A percentile compares a stretch with the other conserved stretches of the same genome.
phyloP scores from a whole-genome alignment of 2,797 vertebrate species.

The Nannoperca australis region DNA sequence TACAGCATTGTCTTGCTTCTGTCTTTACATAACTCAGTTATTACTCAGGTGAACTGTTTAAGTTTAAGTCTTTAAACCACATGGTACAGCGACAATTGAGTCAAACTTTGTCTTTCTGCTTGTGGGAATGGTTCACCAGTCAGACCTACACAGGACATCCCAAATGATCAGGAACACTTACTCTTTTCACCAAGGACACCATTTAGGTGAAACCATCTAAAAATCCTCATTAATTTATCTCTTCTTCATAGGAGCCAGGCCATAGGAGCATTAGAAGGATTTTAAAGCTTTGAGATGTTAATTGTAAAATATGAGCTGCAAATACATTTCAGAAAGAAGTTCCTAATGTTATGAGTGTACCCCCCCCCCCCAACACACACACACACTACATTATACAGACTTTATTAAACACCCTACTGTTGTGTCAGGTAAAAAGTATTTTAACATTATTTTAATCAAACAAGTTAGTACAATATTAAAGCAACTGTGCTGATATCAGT shows the following conservation, averaged over 20 bases:
- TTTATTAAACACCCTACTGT: not conserved
- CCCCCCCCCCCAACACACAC: not conserved
- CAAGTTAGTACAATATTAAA: not conserved
- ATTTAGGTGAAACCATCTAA: not conserved
- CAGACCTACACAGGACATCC: not conserved
- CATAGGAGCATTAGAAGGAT: not conserved
- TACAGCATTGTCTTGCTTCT: constrained; percentile 16
- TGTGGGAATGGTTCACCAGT: not conserved
- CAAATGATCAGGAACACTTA: not conserved
- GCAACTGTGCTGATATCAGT: not conserved
- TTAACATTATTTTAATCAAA: not conserved
- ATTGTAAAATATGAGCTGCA: constrained; percentile 4
- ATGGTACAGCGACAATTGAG: not conserved
- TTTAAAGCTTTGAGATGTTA: not conserved
- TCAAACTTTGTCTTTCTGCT: not conserved
- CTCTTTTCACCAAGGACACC: not conserved
- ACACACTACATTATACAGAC: not conserved
- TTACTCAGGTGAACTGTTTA: not conserved
- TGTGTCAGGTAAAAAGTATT: not conserved
- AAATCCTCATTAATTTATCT: constrained; percentile 8
- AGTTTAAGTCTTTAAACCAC: not conserved
- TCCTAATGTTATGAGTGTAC: not conserved
- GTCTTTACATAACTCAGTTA: constrained; percentile 26
- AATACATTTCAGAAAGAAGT: not conserved
- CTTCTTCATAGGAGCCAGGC: not conserved